Base-by-base conservation (phyloP, 2,113 vertebrate genomes). In the Poeciliopsis occidentalis region DNA sequence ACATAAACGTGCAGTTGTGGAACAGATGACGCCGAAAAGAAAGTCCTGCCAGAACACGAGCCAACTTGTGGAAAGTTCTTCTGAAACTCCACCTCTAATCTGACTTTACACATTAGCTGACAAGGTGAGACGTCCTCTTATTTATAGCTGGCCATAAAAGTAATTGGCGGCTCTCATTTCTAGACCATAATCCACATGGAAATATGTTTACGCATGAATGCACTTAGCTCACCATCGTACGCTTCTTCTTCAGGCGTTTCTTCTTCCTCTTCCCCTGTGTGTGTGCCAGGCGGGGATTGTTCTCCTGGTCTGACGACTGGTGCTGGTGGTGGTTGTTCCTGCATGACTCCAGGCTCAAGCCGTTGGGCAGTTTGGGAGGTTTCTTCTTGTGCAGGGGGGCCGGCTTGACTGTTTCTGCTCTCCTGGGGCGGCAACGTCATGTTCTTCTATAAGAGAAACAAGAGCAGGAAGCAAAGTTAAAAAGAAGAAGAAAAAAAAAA, bases 231-330 rank as follows among this genome's bases (percentile, higher is more conserved):
- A 99, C 97, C 95, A 92, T 92, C 77, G 91, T 76, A 83, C 95
- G 91, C 61, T 94, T 96, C 94, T 96, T 98, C 2, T 93, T 96
- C 22, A 92, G 84, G 39, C 70, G 87, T 27, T 96, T 96, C 94
- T 97, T 98, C 92, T 96, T 96, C 92, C 92, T 96, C 91, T 97
- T 97, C 67, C 95, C 94, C 0, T 94, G 94, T 66, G 94, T 90
- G 87, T 95, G 96, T 11, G 95, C 96, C 71, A 99, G 94, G 24
- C 94, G 95, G 0, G 95, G 96, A 85, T 97, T 96, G 88, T 98
- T 99, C 78, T 99, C 97, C 87, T 97, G 93, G 89, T 98, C 97
- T 0, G 97, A 98, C 80, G 94, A 93, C 47, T 93, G 94, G 77
- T 94, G 95, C 39, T 94, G 96, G 70, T 96, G 96, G 86, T 95